Percentiles rank a stretch among this genome's conserved stretches.
phyloP scores from a whole-genome alignment of 2,797 vertebrate species.

The Clarias fuscus region DNA sequence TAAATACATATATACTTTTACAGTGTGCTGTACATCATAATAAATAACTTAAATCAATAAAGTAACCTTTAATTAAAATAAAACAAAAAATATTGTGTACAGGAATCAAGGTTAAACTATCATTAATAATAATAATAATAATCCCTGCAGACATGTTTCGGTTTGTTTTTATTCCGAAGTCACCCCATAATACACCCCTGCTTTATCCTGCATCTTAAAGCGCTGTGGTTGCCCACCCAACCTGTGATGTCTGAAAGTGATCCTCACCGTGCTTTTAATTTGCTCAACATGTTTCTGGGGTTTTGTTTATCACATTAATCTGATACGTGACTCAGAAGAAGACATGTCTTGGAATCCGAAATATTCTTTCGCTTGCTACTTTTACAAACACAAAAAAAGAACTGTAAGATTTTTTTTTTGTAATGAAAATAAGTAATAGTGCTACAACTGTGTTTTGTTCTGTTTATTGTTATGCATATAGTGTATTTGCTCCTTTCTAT shows the following conservation, averaged over 20 bases:
- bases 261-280: constrained; percentile 38
- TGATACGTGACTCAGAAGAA: constrained; percentile 40
- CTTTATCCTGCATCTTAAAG: constrained; percentile 27
- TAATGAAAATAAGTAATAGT: constrained; percentile 60
- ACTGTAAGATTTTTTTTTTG: constrained; percentile 59
- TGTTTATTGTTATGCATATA: constrained; percentile 55
- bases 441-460: constrained; percentile 53
- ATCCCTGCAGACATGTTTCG: background rate
- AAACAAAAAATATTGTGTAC: too few relatives aligned
- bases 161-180: constrained; percentile 13
- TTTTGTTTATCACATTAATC: constrained; percentile 32
- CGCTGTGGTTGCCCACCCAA: constrained; percentile 43
- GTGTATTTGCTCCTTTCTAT: constrained; percentile 40
- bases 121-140: background rate
- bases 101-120: too few relatives aligned
- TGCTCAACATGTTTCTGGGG: constrained; percentile 23
- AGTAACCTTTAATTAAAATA: too few relatives aligned
- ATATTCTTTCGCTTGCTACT: constrained; percentile 57
- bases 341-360: constrained; percentile 21
- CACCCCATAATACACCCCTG: constrained; percentile 26
- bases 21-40: too few relatives aligned
- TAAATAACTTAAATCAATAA: too few relatives aligned
- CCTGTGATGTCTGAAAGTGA: constrained; percentile 27
- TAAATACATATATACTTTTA: background rate
- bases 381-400: constrained; percentile 55